phyloP scores from a whole-genome alignment of 2,113 vertebrate genomes.

The Zosterops japonicus region DNA sequence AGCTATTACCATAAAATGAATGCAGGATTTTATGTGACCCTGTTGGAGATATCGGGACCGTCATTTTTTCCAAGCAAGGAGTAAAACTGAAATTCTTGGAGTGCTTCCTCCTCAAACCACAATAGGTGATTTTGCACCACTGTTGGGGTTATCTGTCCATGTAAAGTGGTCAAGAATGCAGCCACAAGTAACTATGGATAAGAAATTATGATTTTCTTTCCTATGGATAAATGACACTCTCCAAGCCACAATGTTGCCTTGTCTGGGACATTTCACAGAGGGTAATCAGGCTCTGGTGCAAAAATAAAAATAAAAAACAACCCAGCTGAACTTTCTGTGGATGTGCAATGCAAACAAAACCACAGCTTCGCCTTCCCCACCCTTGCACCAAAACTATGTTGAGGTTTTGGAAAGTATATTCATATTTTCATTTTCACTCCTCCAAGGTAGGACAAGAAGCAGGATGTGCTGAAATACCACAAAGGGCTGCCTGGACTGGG shows the following conservation, averaged over 20 bases:
- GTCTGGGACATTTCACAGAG: not conserved
- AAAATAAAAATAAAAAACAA: not conserved
- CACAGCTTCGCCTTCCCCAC: slow-evolving; percentile 34
- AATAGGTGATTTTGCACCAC: not conserved
- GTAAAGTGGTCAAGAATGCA: not conserved
- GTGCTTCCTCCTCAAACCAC: not conserved
- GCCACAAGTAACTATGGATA: not conserved
- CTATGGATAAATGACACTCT: not conserved
- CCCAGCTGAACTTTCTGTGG: slow-evolving; percentile 1
- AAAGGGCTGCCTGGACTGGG: not conserved
- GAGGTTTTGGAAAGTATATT: slow-evolving; percentile 61
- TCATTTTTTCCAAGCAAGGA: not conserved
- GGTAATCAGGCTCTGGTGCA: not conserved
- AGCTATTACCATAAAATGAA: not conserved
- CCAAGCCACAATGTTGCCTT: not conserved
- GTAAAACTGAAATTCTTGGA: not conserved
- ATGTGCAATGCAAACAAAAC: slow-evolving; percentile 37
- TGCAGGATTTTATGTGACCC: slow-evolving; percentile 5
- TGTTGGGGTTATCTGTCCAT: not conserved
- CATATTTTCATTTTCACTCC: slow-evolving; percentile 51
- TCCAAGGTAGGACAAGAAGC: slow-evolving; percentile 58
- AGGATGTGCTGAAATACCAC: slow-evolving; percentile 41
- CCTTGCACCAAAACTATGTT: slow-evolving; percentile 57
- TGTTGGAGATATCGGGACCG: not conserved
- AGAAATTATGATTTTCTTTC: not conserved